Conservation (phyloP, 2,113 vertebrate species). For the Grammomys dolichurus region DNA sequence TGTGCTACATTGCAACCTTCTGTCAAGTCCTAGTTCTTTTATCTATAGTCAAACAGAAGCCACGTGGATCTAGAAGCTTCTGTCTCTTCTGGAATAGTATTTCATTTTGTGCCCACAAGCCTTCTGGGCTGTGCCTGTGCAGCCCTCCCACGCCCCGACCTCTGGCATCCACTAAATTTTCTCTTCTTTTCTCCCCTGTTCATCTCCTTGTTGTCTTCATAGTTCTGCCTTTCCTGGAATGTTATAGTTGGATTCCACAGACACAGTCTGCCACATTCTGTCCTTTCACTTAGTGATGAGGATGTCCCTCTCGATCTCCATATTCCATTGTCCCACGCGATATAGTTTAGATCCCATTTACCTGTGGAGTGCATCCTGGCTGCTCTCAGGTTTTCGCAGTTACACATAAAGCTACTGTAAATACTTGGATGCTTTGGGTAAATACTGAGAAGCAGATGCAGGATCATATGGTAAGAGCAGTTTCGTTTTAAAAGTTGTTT, state of each 20-base stretch:
- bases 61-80: background rate
- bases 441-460: background rate
- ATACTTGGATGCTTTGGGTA: background rate
- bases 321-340: background rate
- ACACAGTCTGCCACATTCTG: background rate
- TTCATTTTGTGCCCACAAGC: background rate
- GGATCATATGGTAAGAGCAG: background rate
- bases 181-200: background rate
- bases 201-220: background rate
- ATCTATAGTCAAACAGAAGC: background rate
- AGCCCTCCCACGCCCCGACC: background rate
- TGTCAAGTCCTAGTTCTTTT: background rate
- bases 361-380: background rate
- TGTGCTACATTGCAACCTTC: background rate
- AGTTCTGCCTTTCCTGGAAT: background rate
- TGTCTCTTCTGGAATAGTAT: background rate
- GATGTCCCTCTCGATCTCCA: too few relatives aligned
- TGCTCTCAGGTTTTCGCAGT: background rate
- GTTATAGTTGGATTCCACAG: background rate
- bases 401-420: background rate
- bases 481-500: background rate
- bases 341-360: background rate
- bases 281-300: background rate
- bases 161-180: background rate
- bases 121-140: background rate